Conservation (phyloP, 2,797 vertebrate genomes). For the Valencia hispanica region DNA sequence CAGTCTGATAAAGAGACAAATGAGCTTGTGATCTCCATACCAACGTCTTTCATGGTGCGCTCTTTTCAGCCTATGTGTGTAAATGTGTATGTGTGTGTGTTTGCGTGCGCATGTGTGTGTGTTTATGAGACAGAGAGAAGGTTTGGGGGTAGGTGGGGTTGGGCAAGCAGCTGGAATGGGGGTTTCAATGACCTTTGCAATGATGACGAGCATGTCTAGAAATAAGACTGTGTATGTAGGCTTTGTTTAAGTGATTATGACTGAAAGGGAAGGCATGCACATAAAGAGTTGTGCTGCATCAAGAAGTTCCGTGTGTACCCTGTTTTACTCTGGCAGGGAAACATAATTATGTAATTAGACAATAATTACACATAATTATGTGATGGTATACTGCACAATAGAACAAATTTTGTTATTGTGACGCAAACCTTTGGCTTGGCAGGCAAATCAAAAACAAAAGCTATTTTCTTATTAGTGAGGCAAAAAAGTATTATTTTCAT, state of each 20-base stretch:
- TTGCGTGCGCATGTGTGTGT: conserved; percentile 54
- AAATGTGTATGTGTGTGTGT: conserved; percentile 54
- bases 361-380: conserved; percentile 50
- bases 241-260: conserved; percentile 63
- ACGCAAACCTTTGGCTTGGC: conserved; percentile 29
- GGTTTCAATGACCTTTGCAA: conserved; percentile 84
- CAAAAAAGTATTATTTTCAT: conserved; percentile 18
- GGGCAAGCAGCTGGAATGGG: conserved; percentile 34
- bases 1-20: conserved; percentile 91
- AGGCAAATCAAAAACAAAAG: conserved; percentile 27
- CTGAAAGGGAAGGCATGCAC: conserved; percentile 23
- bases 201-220: conserved; percentile 84
- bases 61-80: conserved; percentile 69
- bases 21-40: conserved; percentile 86
- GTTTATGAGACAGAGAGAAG: conserved; percentile 15
- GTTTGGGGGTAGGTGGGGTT: conserved; percentile 40
- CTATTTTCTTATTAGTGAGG: conserved; percentile 7
- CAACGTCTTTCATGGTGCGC: conserved; percentile 76
- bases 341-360: conserved; percentile 53
- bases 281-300: conserved; percentile 37
- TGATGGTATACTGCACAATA: conserved; percentile 36
- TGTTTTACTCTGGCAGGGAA: conserved; percentile 19
- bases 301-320: conserved; percentile 24
- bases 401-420: conserved; percentile 32
- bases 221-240: conserved; percentile 62